These are phyloP conservation scores for Gadopsis bispinosus DNA, from an alignment of 2,797 vertebrate species.

Conservation along the genomic window DNA sequence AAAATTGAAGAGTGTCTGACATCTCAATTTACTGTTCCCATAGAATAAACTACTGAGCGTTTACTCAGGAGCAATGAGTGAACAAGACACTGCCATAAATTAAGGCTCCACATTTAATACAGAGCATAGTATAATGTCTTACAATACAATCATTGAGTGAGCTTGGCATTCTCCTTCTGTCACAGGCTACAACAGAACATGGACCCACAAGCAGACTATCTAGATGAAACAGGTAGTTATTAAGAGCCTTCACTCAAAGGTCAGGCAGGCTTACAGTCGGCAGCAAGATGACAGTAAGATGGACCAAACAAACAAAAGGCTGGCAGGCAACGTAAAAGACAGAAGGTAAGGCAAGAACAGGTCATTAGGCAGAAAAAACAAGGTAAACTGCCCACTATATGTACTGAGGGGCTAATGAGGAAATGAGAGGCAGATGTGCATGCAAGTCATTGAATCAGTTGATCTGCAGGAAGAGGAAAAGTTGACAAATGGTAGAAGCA, in stretches of 20 bases:
- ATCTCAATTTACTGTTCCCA: not conserved
- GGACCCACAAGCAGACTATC: not conserved
- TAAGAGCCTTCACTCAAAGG: not conserved
- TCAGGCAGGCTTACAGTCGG: constrained; percentile 10
- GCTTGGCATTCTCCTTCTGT: not conserved
- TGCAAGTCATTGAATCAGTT: constrained; percentile 1
- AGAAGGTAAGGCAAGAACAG: not conserved
- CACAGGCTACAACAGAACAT: not conserved
- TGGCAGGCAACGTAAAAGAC: not conserved
- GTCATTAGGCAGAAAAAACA: constrained; percentile 28
- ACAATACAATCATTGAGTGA: not conserved
- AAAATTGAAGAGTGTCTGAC: not conserved
- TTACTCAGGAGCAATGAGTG: not conserved
- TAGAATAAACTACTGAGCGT: not conserved
- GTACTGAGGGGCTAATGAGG: constrained; percentile 25
- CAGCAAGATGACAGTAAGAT: constrained; percentile 6
- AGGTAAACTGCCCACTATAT: constrained; percentile 1
- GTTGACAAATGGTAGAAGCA: not conserved
- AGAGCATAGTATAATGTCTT: not conserved
- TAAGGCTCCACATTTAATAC: not conserved
- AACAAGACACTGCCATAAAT: not conserved
- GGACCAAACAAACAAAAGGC: constrained; percentile 14
- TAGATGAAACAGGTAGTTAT: not conserved
- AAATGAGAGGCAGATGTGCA: constrained; percentile 10
- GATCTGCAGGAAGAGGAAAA: not conserved